A percentile compares a stretch with the other conserved stretches of the same genome.
phyloP scores from a whole-genome alignment of 1,140 invertebrate species.

The Lasioglossum albipes region DNA sequence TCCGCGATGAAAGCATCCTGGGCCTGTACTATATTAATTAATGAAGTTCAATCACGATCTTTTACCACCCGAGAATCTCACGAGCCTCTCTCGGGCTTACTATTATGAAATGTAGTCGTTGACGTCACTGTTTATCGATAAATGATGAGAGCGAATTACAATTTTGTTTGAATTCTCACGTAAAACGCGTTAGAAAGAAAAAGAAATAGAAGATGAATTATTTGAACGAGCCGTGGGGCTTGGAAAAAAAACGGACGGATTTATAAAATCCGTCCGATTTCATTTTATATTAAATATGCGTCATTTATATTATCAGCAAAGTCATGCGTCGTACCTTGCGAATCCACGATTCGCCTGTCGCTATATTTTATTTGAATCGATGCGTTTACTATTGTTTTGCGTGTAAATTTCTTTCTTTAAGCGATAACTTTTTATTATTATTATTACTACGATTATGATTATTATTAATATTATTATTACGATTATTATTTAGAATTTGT shows the following conservation, averaged over 20 bases:
- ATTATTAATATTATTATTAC: slow-evolving; percentile 55
- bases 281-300: slow-evolving; percentile 45
- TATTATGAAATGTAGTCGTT: slow-evolving; percentile 35
- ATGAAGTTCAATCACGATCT: slow-evolving; percentile 2
- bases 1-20: not conserved
- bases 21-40: slow-evolving; percentile 20
- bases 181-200: slow-evolving; percentile 38
- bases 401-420: slow-evolving; percentile 55
- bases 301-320: slow-evolving; percentile 40
- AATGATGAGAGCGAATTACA: slow-evolving; percentile 38
- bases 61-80: not conserved
- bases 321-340: slow-evolving; percentile 51
- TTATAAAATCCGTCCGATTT: slow-evolving; percentile 42
- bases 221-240: slow-evolving; percentile 33
- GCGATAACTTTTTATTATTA: slow-evolving; percentile 45
- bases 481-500: slow-evolving; percentile 54
- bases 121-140: slow-evolving; percentile 49
- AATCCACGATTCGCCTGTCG: slow-evolving; percentile 48
- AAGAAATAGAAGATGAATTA: slow-evolving; percentile 23
- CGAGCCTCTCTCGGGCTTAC: slow-evolving; percentile 24
- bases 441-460: slow-evolving; percentile 55
- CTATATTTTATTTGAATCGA: slow-evolving; percentile 53
- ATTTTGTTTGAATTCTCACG: slow-evolving; percentile 56
- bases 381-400: slow-evolving; percentile 58
- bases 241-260: slow-evolving; percentile 26